Evolutionary conservation across 2,888 invertebrate species (phyloP).

Genomic region (Cartodere bifasciata): DNA sequence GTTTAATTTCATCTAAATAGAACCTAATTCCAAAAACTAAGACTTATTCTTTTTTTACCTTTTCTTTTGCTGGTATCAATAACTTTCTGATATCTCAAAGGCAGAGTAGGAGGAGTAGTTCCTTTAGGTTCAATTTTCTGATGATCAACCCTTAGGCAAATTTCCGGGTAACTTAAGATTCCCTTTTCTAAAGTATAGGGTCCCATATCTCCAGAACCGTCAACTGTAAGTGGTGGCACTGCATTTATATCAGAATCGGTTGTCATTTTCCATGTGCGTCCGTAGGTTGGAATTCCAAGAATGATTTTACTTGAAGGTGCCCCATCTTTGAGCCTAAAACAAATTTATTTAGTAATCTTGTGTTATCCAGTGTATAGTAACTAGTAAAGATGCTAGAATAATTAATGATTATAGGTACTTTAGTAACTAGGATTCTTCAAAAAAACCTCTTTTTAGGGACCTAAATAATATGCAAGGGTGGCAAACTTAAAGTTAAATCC

Average conservation of each 20-base stretch:
- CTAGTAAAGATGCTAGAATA: too few species aligned
- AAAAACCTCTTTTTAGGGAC: too few species aligned
- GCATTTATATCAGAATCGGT: constrained; percentile 59
- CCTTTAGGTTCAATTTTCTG: constrained; percentile 24
- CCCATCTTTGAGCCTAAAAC: constrained; percentile 41
- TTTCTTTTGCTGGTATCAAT: constrained; percentile 66
- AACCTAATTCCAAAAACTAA: too few species aligned
- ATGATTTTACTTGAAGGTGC: constrained; percentile 54
- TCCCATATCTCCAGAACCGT: constrained; percentile 58
- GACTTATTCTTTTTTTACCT: constrained; percentile 42
- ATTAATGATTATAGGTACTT: too few species aligned
- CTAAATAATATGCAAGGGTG: too few species aligned
- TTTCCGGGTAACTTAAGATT: constrained; percentile 61
- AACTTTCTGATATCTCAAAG: constrained; percentile 55
- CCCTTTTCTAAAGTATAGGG: constrained; percentile 56
- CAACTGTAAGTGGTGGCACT: constrained; percentile 53
- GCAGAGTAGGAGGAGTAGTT: constrained; percentile 32
- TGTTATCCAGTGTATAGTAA: too few species aligned
- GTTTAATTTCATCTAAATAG: too few species aligned
- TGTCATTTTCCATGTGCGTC: constrained; percentile 62
- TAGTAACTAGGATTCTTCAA: too few species aligned
- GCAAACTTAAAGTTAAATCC: too few species aligned
- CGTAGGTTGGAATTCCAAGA: constrained; percentile 56
- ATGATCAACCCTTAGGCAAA: constrained; percentile 51
- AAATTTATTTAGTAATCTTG: too few species aligned